Base-by-base conservation (phyloP, 2,888 invertebrate genomes). In the Strigamia transsilvanica region DNA sequence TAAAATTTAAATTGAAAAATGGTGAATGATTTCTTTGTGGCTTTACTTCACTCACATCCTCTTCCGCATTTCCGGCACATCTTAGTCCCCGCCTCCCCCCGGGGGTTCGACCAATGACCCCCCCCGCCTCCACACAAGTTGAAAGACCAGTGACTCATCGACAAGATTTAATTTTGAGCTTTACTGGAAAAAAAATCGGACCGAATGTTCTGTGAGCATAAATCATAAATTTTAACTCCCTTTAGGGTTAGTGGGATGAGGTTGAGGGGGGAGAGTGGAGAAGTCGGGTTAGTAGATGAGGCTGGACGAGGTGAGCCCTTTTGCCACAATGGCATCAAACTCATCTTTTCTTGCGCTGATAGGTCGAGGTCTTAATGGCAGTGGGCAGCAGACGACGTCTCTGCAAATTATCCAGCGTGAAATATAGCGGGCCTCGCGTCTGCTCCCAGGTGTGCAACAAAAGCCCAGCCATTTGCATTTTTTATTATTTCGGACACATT, bases 401-500 rank as follows among this genome's bases (percentile, higher is more conserved):
- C 42, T 41, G 79, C 38, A 80, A 46, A 46, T 80, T 80, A 80
- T 51, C 80, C 42, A 7, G 46, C 80, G 46, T 80, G 80, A 80
- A 80, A 80, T 80, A 80, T 80, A 46, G 41, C 80, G 42, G 15
- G 46, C 18, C 32, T 41, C 32, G 38, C 80, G 27, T 46, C 51
- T 42, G 46, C 34, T 80, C 80, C 80, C 80, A 80, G 80, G 80
- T 80, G 80, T 41, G 46, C 80, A 42, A 80, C 80, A 80, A 80
- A 80, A 80, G 80, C 27, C 42, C 42, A 42, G 80, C 51, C 80
- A 80, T 80, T 80, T 80, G 80, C 80, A 80, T 80, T 80, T 80
- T 80, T 80, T 80, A 80, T 80, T 80, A 80, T 80, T 80, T 80
- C 80, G 80, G 41, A 80, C 80, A 80, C 80, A 80, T 80, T 80